A percentile compares a stretch with the other conserved stretches of the same genome.
Evolutionary conservation across 2,113 vertebrate genomes (phyloP).

Genomic region (Tichodroma muraria): DNA sequence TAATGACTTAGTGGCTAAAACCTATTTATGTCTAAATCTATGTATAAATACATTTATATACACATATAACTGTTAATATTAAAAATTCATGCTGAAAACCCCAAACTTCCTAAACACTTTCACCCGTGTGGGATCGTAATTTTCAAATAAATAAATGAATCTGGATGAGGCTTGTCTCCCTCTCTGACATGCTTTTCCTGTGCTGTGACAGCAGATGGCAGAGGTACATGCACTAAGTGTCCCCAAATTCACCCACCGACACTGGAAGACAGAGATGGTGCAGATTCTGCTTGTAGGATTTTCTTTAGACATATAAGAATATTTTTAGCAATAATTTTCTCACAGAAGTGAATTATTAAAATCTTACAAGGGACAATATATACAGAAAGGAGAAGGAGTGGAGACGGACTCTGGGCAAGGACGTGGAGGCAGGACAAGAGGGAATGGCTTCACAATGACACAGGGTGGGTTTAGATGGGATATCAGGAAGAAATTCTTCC

Average conservation of each 20-base stretch:
- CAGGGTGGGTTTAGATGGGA: background rate
- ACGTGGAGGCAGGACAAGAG: background rate
- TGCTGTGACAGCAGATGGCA: background rate
- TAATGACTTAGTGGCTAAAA: background rate
- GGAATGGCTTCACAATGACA: background rate
- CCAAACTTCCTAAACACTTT: background rate
- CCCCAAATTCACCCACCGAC: accelerated
- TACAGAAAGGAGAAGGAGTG: background rate
- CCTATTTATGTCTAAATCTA: background rate
- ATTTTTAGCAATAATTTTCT: background rate
- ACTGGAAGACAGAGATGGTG: accelerated
- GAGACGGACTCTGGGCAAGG: background rate
- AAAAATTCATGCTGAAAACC: background rate
- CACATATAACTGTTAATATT: background rate
- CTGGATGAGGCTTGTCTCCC: background rate
- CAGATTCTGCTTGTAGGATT: background rate
- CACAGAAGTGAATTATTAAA: background rate
- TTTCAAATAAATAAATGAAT: background rate
- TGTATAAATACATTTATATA: background rate
- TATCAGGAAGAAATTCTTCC: background rate
- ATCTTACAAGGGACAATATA: background rate
- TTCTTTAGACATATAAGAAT: background rate
- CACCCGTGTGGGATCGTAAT: background rate
- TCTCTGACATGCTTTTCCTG: background rate
- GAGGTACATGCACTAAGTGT: accelerated